Evolutionary conservation across 1,140 invertebrate species (phyloP).

Genomic region (Leptinotarsa defecta): DNA sequence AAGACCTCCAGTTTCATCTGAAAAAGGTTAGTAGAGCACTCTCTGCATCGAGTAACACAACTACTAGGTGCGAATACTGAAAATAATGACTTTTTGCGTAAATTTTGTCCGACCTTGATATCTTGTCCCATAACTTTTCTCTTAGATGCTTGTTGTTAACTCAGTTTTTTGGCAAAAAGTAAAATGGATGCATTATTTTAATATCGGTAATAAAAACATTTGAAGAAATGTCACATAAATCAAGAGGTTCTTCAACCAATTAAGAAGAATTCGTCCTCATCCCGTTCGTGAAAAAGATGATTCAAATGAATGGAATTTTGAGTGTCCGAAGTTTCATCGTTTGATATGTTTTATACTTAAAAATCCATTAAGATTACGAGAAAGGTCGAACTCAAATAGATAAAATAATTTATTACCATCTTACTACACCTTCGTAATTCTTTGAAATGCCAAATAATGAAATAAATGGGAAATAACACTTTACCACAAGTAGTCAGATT

Average conservation of each 20-base stretch:
- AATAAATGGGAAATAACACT: not conserved
- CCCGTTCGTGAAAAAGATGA: slow-evolving; percentile 16
- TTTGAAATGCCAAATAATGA: slow-evolving; percentile 11
- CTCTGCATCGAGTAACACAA: no score
- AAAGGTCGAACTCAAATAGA: slow-evolving; percentile 1
- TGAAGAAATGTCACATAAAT: not conserved
- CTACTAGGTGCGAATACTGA: no score
- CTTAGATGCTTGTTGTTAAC: no score
- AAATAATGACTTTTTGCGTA: no score
- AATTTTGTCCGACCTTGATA: no score
- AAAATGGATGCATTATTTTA: not conserved
- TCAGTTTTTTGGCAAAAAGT: no score
- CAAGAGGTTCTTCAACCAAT: slow-evolving; percentile 12
- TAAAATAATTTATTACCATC: slow-evolving; percentile 18
- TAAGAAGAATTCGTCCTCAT: slow-evolving; percentile 2
- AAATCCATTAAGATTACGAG: slow-evolving; percentile 21
- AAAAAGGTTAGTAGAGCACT: no score
- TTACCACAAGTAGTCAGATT: not conserved
- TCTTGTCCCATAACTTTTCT: no score
- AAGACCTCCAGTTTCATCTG: no score
- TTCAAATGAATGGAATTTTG: slow-evolving; percentile 23
- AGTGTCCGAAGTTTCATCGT: slow-evolving; percentile 16
- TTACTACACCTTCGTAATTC: not conserved
- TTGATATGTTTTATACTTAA: slow-evolving; percentile 20
- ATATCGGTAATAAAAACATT: not conserved